Conservation (phyloP, 2,797 vertebrate genomes). For the Hemitrygon akajei region DNA sequence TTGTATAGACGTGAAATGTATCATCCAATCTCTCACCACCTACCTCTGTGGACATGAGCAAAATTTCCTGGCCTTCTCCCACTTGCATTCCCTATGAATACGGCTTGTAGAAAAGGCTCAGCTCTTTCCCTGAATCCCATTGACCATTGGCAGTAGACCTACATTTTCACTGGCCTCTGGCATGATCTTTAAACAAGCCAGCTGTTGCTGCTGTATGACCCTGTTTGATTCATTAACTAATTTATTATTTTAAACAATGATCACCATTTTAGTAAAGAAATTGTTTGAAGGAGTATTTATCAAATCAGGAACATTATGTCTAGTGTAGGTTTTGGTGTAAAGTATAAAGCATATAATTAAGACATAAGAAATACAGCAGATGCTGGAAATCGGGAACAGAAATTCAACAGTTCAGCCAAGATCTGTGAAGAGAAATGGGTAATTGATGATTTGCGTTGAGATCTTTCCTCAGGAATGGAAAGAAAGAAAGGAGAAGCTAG, state of each 20-base stretch:
- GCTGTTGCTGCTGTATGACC: no score
- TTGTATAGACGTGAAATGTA: neutral
- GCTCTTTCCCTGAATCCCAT: no score
- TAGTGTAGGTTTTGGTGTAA: neutral
- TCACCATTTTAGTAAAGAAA: neutral
- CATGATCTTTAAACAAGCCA: no score
- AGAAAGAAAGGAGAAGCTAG: no score
- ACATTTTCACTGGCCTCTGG: no score
- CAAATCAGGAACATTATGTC: neutral
- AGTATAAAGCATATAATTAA: constrained; percentile 23
- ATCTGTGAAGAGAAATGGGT: no score
- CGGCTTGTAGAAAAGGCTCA: neutral
- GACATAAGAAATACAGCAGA: neutral
- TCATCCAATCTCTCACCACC: neutral
- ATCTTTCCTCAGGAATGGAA: no score
- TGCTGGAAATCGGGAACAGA: no score
- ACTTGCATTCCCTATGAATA: neutral
- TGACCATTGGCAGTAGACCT: no score
- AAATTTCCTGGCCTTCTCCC: neutral
- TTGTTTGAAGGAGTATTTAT: neutral
- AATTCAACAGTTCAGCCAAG: no score
- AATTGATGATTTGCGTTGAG: no score
- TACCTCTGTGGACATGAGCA: neutral
- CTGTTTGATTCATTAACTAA: neutral
- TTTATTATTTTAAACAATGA: neutral